A percentile compares a stretch with the other conserved stretches of the same genome.
These are phyloP conservation scores for Harpagifer antarcticus DNA, from an alignment of 2,797 vertebrate genomes.

Conservation along the genomic window DNA sequence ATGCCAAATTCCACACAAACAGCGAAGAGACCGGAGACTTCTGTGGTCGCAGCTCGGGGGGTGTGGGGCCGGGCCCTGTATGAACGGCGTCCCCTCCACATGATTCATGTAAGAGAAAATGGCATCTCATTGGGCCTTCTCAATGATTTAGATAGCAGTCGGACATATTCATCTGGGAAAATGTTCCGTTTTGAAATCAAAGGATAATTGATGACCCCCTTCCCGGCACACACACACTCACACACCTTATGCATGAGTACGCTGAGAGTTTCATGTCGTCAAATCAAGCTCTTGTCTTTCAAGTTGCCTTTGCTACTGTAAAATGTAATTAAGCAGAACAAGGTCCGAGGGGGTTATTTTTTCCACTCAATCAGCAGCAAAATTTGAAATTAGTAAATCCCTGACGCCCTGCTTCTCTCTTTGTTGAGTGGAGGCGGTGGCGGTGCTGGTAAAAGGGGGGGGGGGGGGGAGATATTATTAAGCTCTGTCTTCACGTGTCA, in stretches of 20 bases:
- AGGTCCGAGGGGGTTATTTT: constrained; percentile 78
- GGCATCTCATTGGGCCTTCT: constrained; percentile 73
- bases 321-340: constrained; percentile 89
- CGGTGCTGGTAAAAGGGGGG: constrained; percentile 16
- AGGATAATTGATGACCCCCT: constrained; percentile 81
- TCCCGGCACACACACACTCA: neutral
- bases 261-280: constrained; percentile 67
- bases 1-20: constrained; percentile 77
- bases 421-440: constrained; percentile 56
- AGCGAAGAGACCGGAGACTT: constrained; percentile 62
- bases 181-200: constrained; percentile 83
- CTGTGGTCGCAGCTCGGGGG: constrained; percentile 45
- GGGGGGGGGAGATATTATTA: constrained; percentile 68
- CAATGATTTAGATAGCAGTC: constrained; percentile 78
- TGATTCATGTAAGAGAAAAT: constrained; percentile 75
- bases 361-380: constrained; percentile 84
- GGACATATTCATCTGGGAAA: constrained; percentile 80
- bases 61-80: constrained; percentile 2
- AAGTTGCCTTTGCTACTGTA: constrained; percentile 81
- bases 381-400: constrained; percentile 86
- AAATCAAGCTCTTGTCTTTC: constrained; percentile 84
- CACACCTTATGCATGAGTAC: constrained; percentile 39
- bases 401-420: constrained; percentile 68
- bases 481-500: constrained; percentile 75
- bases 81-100: constrained; percentile 58